These are phyloP conservation scores for Geotrypetes seraphini DNA, from an alignment of 2,797 vertebrate species.

Conservation along the genomic window DNA sequence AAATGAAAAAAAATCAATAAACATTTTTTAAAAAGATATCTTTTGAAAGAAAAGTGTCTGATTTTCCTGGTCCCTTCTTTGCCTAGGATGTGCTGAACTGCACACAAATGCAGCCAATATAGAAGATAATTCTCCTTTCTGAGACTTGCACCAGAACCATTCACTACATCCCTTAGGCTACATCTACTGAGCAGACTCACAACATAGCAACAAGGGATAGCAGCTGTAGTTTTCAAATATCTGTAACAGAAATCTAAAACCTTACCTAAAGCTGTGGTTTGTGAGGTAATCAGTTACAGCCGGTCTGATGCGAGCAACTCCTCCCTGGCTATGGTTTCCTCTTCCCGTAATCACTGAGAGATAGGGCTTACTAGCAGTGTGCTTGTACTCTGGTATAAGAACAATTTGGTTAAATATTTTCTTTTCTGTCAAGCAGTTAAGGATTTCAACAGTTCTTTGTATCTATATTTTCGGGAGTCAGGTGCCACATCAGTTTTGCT, in stretches of 20 bases:
- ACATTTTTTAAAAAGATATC: too few species aligned
- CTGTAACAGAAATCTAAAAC: constrained; percentile 24
- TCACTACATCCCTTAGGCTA: background rate
- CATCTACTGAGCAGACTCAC: too few species aligned
- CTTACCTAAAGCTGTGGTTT: constrained; percentile 80
- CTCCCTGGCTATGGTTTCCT: constrained; percentile 94
- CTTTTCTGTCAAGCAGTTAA: too few species aligned
- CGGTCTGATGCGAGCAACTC: constrained; percentile 90
- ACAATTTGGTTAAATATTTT: constrained; percentile 18
- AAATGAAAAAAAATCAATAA: too few species aligned
- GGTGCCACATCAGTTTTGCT: background rate
- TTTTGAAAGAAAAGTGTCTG: too few species aligned
- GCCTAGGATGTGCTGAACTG: too few species aligned
- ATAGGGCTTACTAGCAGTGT: constrained; percentile 73
- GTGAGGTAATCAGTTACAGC: constrained; percentile 91
- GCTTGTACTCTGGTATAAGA: constrained; percentile 67
- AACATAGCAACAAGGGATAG: too few species aligned
- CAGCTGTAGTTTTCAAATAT: constrained; percentile 10
- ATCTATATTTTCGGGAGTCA: constrained; percentile 2
- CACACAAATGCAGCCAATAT: too few species aligned
- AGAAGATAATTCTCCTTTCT: rapidly evolving
- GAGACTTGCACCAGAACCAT: background rate
- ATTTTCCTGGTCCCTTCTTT: too few species aligned
- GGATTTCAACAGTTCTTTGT: too few species aligned
- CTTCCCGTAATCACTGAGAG: constrained; percentile 92